Percentiles rank a stretch among this genome's conserved stretches.
These are phyloP conservation scores for Argyresthia albistria DNA, from an alignment of 2,888 invertebrate genomes.

Conservation along the genomic window DNA sequence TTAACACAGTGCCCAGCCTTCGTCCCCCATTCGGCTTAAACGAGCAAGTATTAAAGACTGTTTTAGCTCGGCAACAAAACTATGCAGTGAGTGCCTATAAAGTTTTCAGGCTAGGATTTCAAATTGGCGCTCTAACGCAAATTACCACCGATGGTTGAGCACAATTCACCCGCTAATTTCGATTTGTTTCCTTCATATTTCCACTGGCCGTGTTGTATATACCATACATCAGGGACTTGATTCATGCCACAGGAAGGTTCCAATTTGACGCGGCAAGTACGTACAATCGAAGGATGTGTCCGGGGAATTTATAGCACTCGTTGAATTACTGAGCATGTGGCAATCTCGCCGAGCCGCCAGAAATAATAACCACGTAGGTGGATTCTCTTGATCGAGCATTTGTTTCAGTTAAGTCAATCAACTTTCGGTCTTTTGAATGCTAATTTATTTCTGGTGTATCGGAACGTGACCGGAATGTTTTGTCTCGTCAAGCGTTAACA, in stretches of 20 bases:
- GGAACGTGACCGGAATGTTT: slow-evolving; percentile 1
- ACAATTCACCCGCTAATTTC: not conserved
- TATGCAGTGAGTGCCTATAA: not conserved
- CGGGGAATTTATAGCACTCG: slow-evolving; percentile 40
- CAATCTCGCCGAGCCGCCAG: slow-evolving; percentile 25
- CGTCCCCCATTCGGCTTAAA: too few species aligned
- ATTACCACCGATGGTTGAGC: not conserved
- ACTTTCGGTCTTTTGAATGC: slow-evolving; percentile 6
- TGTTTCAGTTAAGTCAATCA: slow-evolving; percentile 28
- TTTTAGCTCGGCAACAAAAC: too few species aligned
- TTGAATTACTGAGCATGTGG: slow-evolving; percentile 18
- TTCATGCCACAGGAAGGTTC: slow-evolving; percentile 38
- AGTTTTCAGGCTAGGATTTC: not conserved
- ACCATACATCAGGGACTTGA: slow-evolving; percentile 14
- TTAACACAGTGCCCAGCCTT: too few species aligned
- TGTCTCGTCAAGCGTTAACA: not conserved
- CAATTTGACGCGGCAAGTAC: slow-evolving; percentile 27
- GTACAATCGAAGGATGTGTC: slow-evolving; percentile 60
- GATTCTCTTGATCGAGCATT: slow-evolving; percentile 48
- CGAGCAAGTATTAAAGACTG: too few species aligned
- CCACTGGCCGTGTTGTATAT: not conserved
- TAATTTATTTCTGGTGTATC: slow-evolving; percentile 3
- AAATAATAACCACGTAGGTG: slow-evolving; percentile 44
- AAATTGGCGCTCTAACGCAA: not conserved
- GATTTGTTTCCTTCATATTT: not conserved